phyloP scores from a whole-genome alignment of 2,888 invertebrate species.

The Tholera decimalis region DNA sequence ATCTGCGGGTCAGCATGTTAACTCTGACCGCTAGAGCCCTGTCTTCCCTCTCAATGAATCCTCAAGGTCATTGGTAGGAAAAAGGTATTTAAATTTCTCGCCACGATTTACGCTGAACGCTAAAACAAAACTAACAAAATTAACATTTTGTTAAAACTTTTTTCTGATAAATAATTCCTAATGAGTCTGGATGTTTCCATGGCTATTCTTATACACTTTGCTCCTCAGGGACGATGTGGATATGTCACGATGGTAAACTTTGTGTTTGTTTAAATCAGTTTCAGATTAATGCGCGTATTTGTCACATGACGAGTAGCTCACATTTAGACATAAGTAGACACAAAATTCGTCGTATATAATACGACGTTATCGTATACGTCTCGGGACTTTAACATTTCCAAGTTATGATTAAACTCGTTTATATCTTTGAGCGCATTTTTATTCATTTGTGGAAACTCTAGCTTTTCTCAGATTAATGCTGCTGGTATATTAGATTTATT shows the following conservation, averaged over 20 bases:
- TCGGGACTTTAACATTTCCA: neutral
- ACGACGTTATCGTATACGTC: too few relatives aligned
- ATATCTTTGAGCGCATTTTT: constrained; percentile 27
- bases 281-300: constrained; percentile 8
- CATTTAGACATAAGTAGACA: neutral
- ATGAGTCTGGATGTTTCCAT: constrained; percentile 4
- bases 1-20: too few relatives aligned
- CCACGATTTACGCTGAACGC: too few relatives aligned
- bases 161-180: constrained; percentile 37
- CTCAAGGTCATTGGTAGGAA: too few relatives aligned
- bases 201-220: neutral
- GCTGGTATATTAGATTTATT: neutral
- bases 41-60: too few relatives aligned
- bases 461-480: neutral
- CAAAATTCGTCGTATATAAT: too few relatives aligned
- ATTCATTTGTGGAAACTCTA: constrained; percentile 13
- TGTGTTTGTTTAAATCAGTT: constrained; percentile 6
- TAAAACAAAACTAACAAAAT: too few relatives aligned
- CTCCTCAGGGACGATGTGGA: neutral
- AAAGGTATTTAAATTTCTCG: too few relatives aligned
- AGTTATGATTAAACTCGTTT: constrained; percentile 3
- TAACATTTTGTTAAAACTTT: constrained; percentile 31
- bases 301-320: neutral
- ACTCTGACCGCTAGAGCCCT: too few relatives aligned
- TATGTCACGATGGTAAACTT: neutral